These are phyloP conservation scores for Terrapene triunguis DNA, from an alignment of 2,113 vertebrate species.

Conservation along the genomic window DNA sequence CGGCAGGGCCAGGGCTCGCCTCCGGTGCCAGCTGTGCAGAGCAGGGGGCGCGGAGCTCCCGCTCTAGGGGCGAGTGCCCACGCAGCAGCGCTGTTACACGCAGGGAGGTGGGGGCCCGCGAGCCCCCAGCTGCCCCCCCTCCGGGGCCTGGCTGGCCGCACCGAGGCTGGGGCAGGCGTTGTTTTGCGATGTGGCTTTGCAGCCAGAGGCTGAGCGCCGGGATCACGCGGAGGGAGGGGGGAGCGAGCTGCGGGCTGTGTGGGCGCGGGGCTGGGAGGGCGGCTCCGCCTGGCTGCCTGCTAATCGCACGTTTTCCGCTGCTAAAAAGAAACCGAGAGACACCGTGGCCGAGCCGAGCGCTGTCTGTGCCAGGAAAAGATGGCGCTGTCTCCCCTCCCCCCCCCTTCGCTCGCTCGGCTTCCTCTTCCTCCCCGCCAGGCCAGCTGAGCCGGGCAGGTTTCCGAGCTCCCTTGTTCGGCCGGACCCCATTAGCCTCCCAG, in stretches of 20 bases:
- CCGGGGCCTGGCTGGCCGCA: slow-evolving; percentile 43
- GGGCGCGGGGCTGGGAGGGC: slow-evolving; percentile 55
- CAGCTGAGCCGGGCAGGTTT: slow-evolving; percentile 63
- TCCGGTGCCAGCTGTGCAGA: slow-evolving; percentile 51
- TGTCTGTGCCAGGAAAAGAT: slow-evolving; percentile 85
- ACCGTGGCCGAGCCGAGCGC: slow-evolving; percentile 75
- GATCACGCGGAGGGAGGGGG: slow-evolving; percentile 47
- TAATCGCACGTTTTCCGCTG: slow-evolving; percentile 82
- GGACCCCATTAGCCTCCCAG: slow-evolving; percentile 72
- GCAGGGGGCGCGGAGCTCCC: neutral
- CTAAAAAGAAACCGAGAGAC: slow-evolving; percentile 78
- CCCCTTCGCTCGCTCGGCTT: slow-evolving; percentile 71
- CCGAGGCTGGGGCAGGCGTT: slow-evolving; percentile 75
- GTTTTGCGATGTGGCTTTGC: slow-evolving; percentile 80
- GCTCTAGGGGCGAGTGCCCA: slow-evolving; percentile 50
- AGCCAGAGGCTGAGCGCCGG: slow-evolving; percentile 65
- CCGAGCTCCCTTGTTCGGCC: slow-evolving; percentile 7
- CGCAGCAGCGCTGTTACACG: slow-evolving; percentile 5
- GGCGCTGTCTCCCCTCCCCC: slow-evolving; percentile 80
- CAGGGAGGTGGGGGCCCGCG: neutral
- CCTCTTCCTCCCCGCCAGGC: slow-evolving; percentile 76
- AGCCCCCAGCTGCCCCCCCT: neutral
- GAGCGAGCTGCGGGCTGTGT: slow-evolving; percentile 73
- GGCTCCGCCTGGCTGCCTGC: slow-evolving; percentile 80
- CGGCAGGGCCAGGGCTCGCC: slow-evolving; percentile 48